Percentiles rank a stretch among this genome's conserved stretches.
Conservation (phyloP, 2,888 invertebrate genomes). For the Helobdella robusta region DNA sequence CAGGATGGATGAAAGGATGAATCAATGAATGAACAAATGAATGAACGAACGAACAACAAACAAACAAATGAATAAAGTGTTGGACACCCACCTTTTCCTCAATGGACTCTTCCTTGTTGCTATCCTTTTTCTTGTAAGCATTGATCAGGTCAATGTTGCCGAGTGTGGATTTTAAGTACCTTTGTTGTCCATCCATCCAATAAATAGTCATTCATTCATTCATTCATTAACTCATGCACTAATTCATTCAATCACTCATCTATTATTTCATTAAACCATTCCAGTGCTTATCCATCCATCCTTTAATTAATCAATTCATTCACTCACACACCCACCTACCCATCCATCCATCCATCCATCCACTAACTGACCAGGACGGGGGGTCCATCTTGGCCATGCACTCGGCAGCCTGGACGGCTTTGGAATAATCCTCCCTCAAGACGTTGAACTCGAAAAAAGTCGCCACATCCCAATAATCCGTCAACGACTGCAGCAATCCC, state of each 20-base stretch:
- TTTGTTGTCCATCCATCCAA: too few relatives aligned
- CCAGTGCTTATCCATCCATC: too few relatives aligned
- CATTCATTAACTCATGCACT: slow-evolving; percentile 11
- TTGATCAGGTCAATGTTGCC: slow-evolving; percentile 79
- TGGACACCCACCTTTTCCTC: slow-evolving; percentile 30
- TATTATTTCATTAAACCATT: slow-evolving; percentile 3
- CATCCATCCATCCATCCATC: too few relatives aligned
- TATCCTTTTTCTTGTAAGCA: slow-evolving; percentile 46
- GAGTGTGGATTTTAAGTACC: slow-evolving; percentile 66
- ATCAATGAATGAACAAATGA: too few relatives aligned
- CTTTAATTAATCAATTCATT: not conserved
- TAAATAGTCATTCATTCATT: not conserved
- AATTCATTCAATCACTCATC: not conserved
- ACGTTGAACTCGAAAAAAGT: slow-evolving; percentile 97
- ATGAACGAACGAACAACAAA: too few relatives aligned
- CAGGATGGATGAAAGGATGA: too few relatives aligned
- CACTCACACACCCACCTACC: not conserved
- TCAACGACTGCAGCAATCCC: slow-evolving; percentile 81
- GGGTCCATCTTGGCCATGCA: slow-evolving; percentile 56
- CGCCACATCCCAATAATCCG: slow-evolving; percentile 98
- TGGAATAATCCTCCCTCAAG: slow-evolving; percentile 81
- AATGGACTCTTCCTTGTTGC: not conserved
- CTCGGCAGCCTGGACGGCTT: slow-evolving; percentile 88
- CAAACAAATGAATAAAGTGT: too few relatives aligned
- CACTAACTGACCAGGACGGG: slow-evolving; percentile 53